A percentile compares a stretch with the other conserved stretches of the same genome.
phyloP scores from a whole-genome alignment of 2,888 invertebrate species.

The Strigamia maritima region DNA sequence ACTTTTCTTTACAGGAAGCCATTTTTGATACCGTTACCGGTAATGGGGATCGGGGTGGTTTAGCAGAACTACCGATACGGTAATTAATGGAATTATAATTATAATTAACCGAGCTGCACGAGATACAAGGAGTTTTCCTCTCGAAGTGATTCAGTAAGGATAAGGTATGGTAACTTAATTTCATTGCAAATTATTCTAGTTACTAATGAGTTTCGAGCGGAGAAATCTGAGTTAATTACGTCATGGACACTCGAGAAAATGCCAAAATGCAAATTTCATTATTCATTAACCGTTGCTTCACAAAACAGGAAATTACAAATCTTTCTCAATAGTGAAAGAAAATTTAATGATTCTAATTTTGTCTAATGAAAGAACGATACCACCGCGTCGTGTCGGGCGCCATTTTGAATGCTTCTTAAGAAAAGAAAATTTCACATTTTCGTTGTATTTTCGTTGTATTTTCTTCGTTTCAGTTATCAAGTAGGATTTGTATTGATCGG shows the following conservation, averaged over 20 bases:
- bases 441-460: no score
- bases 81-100: background rate
- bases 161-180: conserved; percentile 15
- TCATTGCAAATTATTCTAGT: background rate
- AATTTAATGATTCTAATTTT: background rate
- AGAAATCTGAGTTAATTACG: background rate
- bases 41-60: no score
- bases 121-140: background rate
- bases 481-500: no score
- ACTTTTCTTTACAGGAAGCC: no score
- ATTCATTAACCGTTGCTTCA: background rate
- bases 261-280: background rate
- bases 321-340: background rate
- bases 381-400: no score
- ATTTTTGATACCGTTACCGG: no score
- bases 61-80: no score
- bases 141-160: background rate
- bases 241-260: background rate
- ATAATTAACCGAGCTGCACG: background rate
- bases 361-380: no score
- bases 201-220: background rate
- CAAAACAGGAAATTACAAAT: background rate
- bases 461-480: no score
- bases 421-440: no score
- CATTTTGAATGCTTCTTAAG: no score